These are phyloP conservation scores for Heliconius himera DNA, from an alignment of 1,140 invertebrate genomes.

Conservation along the genomic window DNA sequence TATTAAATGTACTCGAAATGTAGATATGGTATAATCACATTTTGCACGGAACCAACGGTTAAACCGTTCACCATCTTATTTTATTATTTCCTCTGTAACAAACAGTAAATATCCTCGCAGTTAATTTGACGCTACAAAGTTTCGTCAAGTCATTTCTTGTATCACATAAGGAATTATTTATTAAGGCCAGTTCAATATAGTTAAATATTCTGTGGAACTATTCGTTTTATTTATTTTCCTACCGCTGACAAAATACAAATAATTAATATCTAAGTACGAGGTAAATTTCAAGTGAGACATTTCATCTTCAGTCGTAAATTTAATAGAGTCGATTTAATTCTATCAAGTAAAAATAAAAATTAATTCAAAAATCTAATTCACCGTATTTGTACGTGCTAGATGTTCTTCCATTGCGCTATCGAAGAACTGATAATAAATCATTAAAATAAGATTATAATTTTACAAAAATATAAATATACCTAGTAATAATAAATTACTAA, in stretches of 20 bases:
- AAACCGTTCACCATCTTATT: conserved; percentile 48
- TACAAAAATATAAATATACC: no score
- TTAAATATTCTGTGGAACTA: conserved; percentile 37
- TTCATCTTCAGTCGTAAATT: no score
- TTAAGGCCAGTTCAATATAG: conserved; percentile 70
- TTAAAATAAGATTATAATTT: no score
- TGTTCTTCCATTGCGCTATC: no score
- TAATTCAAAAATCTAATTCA: no score
- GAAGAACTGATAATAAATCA: no score
- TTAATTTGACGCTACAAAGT: conserved; percentile 45
- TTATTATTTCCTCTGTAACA: conserved; percentile 8
- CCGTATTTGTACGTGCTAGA: no score
- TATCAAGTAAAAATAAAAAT: no score
- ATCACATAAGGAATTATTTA: conserved; percentile 37
- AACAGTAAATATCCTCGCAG: conserved; percentile 14
- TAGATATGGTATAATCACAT: conserved; percentile 31
- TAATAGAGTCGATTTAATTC: no score
- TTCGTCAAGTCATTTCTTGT: conserved; percentile 47
- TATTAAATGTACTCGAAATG: conserved; percentile 32
- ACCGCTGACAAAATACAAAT: not conserved
- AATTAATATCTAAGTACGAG: not conserved
- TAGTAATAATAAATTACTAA: no score
- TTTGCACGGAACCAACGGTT: conserved; percentile 45
- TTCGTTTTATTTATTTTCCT: conserved; percentile 23
- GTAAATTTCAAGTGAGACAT: no score